Evolutionary conservation across 2,888 invertebrate species (phyloP).

Genomic region (Agonopterix heracliana): DNA sequence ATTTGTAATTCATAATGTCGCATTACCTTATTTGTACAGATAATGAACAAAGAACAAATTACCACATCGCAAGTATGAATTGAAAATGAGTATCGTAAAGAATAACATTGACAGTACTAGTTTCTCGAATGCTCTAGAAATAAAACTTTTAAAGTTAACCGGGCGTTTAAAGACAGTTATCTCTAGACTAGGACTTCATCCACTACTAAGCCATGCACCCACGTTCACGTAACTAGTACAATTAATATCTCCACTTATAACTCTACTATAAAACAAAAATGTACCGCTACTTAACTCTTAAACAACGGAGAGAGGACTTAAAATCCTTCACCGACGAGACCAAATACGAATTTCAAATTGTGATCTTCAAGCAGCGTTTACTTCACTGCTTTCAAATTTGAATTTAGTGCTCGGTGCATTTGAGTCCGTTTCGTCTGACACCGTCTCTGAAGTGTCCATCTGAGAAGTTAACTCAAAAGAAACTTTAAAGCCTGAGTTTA

Average conservation of each 20-base stretch:
- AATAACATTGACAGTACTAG: too few species aligned
- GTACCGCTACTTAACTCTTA: constrained; percentile 67
- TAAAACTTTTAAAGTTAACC: too few species aligned
- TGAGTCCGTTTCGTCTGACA: constrained; percentile 43
- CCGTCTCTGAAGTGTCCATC: constrained; percentile 37
- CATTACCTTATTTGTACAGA: too few species aligned
- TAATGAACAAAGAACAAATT: too few species aligned
- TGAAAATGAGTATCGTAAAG: too few species aligned
- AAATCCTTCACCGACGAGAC: constrained; percentile 69
- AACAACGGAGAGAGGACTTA: constrained; percentile 66
- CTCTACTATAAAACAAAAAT: constrained; percentile 58
- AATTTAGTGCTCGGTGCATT: constrained; percentile 43
- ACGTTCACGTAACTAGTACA: constrained; percentile 38
- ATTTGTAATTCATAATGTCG: too few species aligned
- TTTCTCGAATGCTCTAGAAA: too few species aligned
- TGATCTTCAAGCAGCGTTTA: constrained; percentile 58
- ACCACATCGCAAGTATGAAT: too few species aligned
- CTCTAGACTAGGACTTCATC: constrained; percentile 35
- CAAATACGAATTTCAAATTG: constrained; percentile 73
- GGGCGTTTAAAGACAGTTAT: constrained; percentile 37
- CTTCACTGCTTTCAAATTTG: constrained; percentile 34
- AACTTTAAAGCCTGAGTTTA: constrained; percentile 29
- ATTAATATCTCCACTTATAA: constrained; percentile 65
- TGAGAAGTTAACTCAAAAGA: constrained; percentile 26
- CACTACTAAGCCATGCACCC: constrained; percentile 36